Evolutionary conservation across 2,888 invertebrate genomes (phyloP).

Genomic region (Acleris cristana): DNA sequence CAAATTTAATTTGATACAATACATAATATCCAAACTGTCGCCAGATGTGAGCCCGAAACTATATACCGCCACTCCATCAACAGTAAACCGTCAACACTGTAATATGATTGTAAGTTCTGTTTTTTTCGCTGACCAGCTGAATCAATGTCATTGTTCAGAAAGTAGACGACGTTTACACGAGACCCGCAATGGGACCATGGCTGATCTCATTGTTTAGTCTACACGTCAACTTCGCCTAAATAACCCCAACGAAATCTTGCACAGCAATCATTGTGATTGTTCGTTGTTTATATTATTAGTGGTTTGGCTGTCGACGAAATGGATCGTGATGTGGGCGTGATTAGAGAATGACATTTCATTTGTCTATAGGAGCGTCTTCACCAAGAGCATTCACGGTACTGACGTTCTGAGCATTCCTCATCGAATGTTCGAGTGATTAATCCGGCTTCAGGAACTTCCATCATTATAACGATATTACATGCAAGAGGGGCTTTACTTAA

Average conservation of each 20-base stretch:
- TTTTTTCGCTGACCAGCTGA: conserved; percentile 47
- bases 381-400: no score
- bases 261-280: conserved; percentile 47
- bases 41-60: conserved; percentile 26
- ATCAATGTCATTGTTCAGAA: conserved; percentile 64
- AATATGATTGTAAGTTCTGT: conserved; percentile 16
- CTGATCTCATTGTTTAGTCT: conserved; percentile 84
- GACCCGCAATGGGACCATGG: conserved; percentile 49
- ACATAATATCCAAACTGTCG: conserved; percentile 12
- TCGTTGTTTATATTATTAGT: conserved; percentile 50
- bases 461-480: no score
- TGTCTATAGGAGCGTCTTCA: background rate
- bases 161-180: conserved; percentile 52
- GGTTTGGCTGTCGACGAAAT: conserved; percentile 9
- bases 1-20: conserved; percentile 34
- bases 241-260: conserved; percentile 60
- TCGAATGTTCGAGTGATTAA: no score
- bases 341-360: conserved; percentile 1
- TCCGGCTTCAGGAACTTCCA: no score
- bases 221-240: conserved; percentile 61
- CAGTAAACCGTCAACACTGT: conserved; percentile 15
- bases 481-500: no score
- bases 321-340: conserved; percentile 4
- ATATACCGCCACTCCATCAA: conserved; percentile 15
- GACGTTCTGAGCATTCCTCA: no score